phyloP scores from a whole-genome alignment of 2,888 invertebrate genomes.

The Ommatoiulus sabulosus region DNA sequence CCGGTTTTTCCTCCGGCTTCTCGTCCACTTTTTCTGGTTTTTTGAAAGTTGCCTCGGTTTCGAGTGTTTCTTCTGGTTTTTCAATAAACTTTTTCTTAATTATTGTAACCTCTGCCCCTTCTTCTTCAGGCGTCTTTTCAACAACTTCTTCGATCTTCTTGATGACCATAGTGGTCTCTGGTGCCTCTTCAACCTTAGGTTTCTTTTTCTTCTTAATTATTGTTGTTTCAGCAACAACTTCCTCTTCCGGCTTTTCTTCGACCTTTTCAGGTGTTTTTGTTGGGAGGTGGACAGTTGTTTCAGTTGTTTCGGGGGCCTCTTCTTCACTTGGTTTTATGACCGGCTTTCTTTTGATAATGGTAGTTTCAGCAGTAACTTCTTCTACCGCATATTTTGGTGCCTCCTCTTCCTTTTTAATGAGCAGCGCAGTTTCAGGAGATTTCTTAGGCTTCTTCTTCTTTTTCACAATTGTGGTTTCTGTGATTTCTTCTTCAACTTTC shows the following conservation, averaged over 20 bases:
- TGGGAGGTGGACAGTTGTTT: background rate
- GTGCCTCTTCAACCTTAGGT: slow-evolving; percentile 62
- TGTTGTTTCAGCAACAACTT: slow-evolving; percentile 51
- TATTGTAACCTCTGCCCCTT: slow-evolving; percentile 71
- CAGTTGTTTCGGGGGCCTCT: slow-evolving; percentile 50
- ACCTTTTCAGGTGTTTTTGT: slow-evolving; percentile 44
- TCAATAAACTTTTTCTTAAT: slow-evolving; percentile 59
- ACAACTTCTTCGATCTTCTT: slow-evolving; percentile 53
- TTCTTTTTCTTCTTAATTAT: slow-evolving; percentile 59
- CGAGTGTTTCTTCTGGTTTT: slow-evolving; percentile 64
- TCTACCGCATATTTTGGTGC: slow-evolving; percentile 49
- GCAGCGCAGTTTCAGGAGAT: slow-evolving; percentile 6
- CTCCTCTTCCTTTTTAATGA: slow-evolving; percentile 52
- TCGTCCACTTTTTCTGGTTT: slow-evolving; percentile 54
- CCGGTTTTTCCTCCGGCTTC: slow-evolving; percentile 55
- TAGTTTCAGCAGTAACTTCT: slow-evolving; percentile 44
- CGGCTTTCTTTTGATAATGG: slow-evolving; percentile 51
- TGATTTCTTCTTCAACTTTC: slow-evolving; percentile 53
- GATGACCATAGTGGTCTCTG: slow-evolving; percentile 61
- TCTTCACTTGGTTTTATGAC: slow-evolving; percentile 57
- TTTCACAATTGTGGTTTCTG: slow-evolving; percentile 53
- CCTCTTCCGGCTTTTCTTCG: slow-evolving; percentile 56
- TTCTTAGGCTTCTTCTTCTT: slow-evolving; percentile 58
- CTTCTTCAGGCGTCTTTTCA: slow-evolving; percentile 62
- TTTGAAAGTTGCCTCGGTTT: slow-evolving; percentile 64